Percentiles rank a stretch among this genome's conserved stretches.
Evolutionary conservation across 2,113 vertebrate species (phyloP).

Genomic region (Geococcyx californianus): DNA sequence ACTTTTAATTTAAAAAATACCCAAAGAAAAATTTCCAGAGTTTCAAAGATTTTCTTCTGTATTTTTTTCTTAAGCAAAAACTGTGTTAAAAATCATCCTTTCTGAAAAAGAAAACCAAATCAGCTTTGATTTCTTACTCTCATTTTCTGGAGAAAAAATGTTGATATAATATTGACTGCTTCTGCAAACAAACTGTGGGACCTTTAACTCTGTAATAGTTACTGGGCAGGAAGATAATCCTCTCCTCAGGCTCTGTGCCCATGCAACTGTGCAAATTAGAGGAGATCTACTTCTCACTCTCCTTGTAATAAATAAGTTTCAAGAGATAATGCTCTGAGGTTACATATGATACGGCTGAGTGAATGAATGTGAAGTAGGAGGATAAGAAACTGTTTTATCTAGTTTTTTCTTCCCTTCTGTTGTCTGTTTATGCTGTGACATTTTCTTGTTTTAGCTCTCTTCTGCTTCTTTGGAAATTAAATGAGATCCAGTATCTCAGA

Average conservation of each 20-base stretch:
- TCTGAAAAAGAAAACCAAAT: background rate
- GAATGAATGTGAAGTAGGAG: conserved; percentile 63
- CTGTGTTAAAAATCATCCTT: background rate
- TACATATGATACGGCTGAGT: conserved; percentile 45
- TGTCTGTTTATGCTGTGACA: conserved; percentile 68
- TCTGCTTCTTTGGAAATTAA: conserved; percentile 67
- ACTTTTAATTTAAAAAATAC: background rate
- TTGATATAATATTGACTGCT: background rate
- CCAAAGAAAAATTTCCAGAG: background rate
- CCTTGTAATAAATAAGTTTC: background rate
- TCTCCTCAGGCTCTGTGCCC: background rate
- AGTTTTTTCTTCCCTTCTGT: conserved; percentile 62
- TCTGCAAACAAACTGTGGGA: background rate
- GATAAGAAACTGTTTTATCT: conserved; percentile 64
- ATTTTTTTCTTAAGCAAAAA: background rate
- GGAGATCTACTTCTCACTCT: background rate
- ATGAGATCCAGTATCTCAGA: conserved; percentile 50
- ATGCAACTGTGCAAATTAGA: background rate
- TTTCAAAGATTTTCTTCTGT: background rate
- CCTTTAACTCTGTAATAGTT: background rate
- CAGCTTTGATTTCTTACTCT: background rate
- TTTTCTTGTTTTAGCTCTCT: conserved; percentile 71
- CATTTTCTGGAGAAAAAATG: background rate
- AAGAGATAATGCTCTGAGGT: conserved; percentile 25
- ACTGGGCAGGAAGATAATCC: background rate